phyloP scores from a whole-genome alignment of 2,888 invertebrate species.

The Strigamia maritima region DNA sequence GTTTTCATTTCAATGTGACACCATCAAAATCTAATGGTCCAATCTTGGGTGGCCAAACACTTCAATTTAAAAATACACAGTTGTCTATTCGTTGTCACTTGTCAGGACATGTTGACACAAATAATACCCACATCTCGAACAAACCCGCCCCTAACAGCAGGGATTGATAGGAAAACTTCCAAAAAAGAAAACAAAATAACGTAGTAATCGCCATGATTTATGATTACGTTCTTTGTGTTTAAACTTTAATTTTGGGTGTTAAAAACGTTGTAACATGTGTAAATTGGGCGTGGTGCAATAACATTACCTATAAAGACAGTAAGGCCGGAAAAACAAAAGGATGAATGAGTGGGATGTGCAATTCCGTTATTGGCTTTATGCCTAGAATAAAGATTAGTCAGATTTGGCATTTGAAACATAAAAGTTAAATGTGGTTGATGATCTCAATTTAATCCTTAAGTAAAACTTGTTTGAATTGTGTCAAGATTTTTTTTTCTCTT shows the following conservation, averaged over 20 bases:
- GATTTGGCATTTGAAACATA: background rate
- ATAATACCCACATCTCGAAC: background rate
- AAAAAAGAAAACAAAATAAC: background rate
- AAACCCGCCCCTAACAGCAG: background rate
- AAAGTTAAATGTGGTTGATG: constrained; percentile 2
- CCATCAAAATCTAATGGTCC: too few species aligned
- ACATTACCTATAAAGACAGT: background rate
- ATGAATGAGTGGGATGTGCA: background rate
- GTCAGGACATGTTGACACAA: background rate
- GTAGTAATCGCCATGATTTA: background rate
- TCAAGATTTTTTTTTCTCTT: background rate
- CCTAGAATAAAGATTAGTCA: background rate
- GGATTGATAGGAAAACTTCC: background rate
- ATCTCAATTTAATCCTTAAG: background rate
- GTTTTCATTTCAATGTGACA: too few species aligned
- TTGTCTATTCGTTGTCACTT: background rate
- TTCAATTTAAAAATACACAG: background rate
- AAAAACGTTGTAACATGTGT: background rate
- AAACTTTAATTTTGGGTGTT: background rate
- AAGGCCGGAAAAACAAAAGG: background rate
- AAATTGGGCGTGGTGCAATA: background rate
- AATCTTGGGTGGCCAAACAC: background rate
- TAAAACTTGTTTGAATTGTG: background rate
- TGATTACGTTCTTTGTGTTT: background rate
- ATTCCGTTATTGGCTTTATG: background rate